A percentile compares a stretch with the other conserved stretches of the same genome.
phyloP scores from a whole-genome alignment of 2,797 vertebrate genomes.

The Epinephelus awoara region DNA sequence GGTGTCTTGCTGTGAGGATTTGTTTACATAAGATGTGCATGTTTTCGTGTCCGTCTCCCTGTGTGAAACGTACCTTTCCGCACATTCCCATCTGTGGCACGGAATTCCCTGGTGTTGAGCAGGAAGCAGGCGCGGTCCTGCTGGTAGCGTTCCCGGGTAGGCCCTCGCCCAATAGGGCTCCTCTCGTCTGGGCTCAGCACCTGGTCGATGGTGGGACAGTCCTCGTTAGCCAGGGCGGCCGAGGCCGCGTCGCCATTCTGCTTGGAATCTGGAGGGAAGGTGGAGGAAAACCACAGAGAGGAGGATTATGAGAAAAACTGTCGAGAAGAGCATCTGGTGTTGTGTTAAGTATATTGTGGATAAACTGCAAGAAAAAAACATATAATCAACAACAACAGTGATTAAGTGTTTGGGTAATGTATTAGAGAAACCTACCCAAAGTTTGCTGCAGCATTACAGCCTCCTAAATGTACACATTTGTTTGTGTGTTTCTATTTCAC shows the following conservation, averaged over 20 bases:
- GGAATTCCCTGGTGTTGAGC: conserved; percentile 93
- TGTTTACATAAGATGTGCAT: conserved; percentile 60
- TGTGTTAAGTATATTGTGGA: neutral
- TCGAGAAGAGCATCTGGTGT: neutral
- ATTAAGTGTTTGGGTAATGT: neutral
- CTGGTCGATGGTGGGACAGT: conserved; percentile 96
- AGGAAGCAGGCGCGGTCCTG: conserved; percentile 96
- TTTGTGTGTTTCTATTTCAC: neutral
- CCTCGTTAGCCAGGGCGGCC: conserved; percentile 93
- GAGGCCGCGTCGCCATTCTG: conserved; percentile 94
- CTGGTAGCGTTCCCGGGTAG: conserved; percentile 90
- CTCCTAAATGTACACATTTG: neutral
- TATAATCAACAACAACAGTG: neutral
- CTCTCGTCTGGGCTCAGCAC: conserved; percentile 93
- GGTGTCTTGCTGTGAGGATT: conserved; percentile 56
- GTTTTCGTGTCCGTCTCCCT: conserved; percentile 63
- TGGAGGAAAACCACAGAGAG: neutral
- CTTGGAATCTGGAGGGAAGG: conserved; percentile 87
- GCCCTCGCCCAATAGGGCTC: conserved; percentile 86
- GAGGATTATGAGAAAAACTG: neutral
- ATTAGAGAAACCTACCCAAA: neutral
- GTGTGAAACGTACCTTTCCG: conserved; percentile 91
- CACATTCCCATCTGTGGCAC: conserved; percentile 93
- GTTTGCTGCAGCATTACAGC: neutral
- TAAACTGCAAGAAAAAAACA: neutral